phyloP scores from a whole-genome alignment of 2,888 invertebrate species.

The Tholera decimalis region DNA sequence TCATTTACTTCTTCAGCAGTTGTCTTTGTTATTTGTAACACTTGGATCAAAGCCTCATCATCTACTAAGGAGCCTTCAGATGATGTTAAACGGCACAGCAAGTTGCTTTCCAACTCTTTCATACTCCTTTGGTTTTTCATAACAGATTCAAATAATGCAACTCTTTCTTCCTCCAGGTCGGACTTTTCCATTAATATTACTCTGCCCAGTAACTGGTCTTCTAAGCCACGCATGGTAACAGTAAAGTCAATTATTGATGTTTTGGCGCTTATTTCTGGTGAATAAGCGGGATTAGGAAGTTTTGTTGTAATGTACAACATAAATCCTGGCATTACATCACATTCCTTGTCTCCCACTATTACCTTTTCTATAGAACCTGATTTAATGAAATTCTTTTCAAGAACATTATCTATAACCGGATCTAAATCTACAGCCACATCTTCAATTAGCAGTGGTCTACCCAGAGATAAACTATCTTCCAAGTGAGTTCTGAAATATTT shows the following conservation, averaged over 20 bases:
- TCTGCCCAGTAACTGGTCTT: constrained; percentile 98
- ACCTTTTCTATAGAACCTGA: constrained; percentile 99
- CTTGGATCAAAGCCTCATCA: constrained; percentile 98
- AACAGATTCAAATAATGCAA: constrained; percentile 98
- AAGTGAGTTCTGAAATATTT: constrained; percentile 98
- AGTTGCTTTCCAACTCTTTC: constrained; percentile 98
- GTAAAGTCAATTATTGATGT: constrained; percentile 99
- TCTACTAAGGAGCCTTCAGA: constrained; percentile 98
- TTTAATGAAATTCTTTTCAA: constrained; percentile 99
- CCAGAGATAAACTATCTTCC: constrained; percentile 96
- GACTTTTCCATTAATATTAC: constrained; percentile 99
- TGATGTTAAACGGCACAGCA: constrained; percentile 97
- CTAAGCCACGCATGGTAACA: constrained; percentile 98
- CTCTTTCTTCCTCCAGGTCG: constrained; percentile 98
- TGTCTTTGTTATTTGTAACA: constrained; percentile 96
- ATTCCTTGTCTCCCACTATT: constrained; percentile 98
- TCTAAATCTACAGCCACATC: constrained; percentile 98
- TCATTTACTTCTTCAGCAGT: constrained; percentile 99
- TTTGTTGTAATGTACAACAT: constrained; percentile 99
- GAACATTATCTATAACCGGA: constrained; percentile 98
- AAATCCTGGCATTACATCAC: constrained; percentile 98
- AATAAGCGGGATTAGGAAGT: constrained; percentile 98
- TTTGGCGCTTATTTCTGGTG: constrained; percentile 99
- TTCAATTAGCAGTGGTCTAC: constrained; percentile 97
- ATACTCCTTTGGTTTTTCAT: constrained; percentile 99